Conservation (phyloP, 2,797 vertebrate species). For the Tachyglossus aculeatus region DNA sequence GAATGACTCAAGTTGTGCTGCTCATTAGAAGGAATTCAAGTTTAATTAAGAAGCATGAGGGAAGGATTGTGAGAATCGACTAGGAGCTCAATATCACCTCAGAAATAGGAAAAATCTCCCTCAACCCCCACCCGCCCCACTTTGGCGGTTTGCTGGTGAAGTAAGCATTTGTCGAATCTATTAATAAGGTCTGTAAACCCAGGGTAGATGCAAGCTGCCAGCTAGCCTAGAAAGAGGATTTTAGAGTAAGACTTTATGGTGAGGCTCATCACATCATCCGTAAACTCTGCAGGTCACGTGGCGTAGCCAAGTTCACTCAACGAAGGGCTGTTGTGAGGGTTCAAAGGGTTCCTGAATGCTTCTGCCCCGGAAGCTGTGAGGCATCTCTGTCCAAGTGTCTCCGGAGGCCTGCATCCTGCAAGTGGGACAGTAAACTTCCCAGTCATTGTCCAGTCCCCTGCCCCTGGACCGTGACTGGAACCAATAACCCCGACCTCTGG, state of each 20-base stretch:
- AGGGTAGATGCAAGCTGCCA: background rate
- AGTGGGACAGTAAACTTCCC: background rate
- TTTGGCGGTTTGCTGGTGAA: too few relatives aligned
- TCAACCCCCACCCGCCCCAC: too few relatives aligned
- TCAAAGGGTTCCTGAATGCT: background rate
- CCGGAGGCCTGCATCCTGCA: background rate
- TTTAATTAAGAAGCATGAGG: conserved; percentile 5
- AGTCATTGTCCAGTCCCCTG: background rate
- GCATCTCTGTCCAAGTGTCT: too few relatives aligned
- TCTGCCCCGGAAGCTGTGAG: background rate
- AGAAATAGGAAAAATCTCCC: too few relatives aligned
- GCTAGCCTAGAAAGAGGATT: background rate
- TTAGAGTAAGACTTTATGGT: conserved; percentile 2
- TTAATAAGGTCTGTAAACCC: background rate
- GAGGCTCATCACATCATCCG: background rate
- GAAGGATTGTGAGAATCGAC: background rate
- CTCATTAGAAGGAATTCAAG: background rate
- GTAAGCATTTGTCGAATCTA: background rate
- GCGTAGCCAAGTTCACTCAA: background rate
- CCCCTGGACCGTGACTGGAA: background rate
- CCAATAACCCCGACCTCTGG: background rate
- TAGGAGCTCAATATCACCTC: too few relatives aligned
- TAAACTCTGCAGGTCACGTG: background rate
- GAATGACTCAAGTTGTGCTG: conserved; percentile 7
- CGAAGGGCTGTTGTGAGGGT: background rate